phyloP scores from a whole-genome alignment of 2,888 invertebrate genomes.

The Drosophila tanythrix region DNA sequence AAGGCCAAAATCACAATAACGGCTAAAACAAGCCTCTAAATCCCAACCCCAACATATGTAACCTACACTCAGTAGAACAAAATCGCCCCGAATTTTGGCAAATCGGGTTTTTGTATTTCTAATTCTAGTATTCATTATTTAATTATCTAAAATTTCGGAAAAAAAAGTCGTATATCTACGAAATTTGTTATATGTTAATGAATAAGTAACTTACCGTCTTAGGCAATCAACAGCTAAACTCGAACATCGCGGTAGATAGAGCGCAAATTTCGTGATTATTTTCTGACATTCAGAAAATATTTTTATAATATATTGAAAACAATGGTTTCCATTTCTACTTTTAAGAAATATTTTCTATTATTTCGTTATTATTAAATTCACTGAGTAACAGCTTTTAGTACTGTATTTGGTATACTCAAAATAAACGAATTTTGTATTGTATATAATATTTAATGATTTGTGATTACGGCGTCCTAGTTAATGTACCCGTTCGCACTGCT shows the following conservation, averaged over 20 bases:
- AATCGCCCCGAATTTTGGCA: neutral
- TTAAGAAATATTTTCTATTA: neutral
- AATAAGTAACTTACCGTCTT: neutral
- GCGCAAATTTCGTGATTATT: neutral
- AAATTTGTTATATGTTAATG: neutral
- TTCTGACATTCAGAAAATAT: too few relatives aligned
- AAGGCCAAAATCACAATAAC: constrained; percentile 52
- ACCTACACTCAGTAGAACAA: constrained; percentile 37
- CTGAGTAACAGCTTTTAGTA: neutral
- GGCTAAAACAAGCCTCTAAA: constrained; percentile 38
- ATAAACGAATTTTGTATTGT: neutral
- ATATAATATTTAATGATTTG: neutral
- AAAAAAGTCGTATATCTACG: neutral
- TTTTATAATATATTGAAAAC: neutral
- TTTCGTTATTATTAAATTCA: neutral
- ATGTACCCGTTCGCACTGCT: neutral
- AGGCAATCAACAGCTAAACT: neutral
- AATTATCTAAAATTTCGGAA: neutral
- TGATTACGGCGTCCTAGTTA: neutral
- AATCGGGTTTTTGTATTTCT: neutral
- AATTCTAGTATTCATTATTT: neutral
- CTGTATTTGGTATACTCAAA: neutral
- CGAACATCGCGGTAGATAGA: neutral
- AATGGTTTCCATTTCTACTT: neutral
- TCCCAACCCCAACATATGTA: constrained; percentile 37